Evolutionary conservation across 2,888 invertebrate species (phyloP), one percentile per base, ranked within the genome.

Genomic region (Drymonia ruficornis): DNA sequence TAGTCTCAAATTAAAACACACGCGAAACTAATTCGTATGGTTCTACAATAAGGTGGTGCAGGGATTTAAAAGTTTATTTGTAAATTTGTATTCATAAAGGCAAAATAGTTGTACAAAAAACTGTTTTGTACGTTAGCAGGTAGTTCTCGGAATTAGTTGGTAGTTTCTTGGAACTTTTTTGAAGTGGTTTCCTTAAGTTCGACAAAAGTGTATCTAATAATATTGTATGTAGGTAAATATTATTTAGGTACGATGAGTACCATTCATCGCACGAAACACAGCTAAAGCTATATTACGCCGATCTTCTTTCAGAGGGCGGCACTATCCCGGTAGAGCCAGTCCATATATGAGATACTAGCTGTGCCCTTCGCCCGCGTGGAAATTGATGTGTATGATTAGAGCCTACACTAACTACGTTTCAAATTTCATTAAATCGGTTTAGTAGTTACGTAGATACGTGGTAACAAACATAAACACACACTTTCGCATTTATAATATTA

Each of bases 161-260:
- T 64, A 69, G 70, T 73, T 86, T 86, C 86, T 78, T 8, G 66
- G 86, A 86, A 86, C 57, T 74, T 74, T 81, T 79, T 76, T 61
- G 59, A 63, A 63, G 59, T 55, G 59, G 70, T 70, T 70, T 76
- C 76, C 70, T 72, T 66, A 11, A 16, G 40, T 40, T 40, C 44
- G 8, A n/a, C n/a, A 23, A 2, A 23, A 44, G 23, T 13, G 2
- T 19, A 8, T 40, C 7, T 11, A 43, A 43, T 43, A 43, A 43
- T 16, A 43, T 19, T 19, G 23, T 16, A n/a, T 19, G 12, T 44
- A 13, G n/a, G 23, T 23, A 11, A n/a, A n/a, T n/a, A n/a, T n/a
- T n/a, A 18, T 19, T 43, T 40, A 40, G 15, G 16, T 40, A 40
- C 15, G n/a, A n/a, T n/a, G n/a, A n/a, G n/a, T n/a, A n/a, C n/a